Evolutionary conservation across 2,797 vertebrate genomes (phyloP).

Genomic region (Hylomyscus alleni): DNA sequence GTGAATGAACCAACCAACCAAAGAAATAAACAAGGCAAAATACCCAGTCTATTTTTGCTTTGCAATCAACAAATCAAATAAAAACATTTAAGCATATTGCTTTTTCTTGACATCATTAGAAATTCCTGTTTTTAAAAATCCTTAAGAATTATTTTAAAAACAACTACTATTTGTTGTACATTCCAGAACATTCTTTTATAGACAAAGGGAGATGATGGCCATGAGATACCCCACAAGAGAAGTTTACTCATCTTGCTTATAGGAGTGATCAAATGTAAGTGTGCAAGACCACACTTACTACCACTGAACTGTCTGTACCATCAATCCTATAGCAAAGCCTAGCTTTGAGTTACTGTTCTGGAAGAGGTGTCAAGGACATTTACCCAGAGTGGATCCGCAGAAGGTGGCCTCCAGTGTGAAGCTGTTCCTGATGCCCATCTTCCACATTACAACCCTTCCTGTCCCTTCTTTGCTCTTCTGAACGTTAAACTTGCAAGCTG

Average conservation of each 20-base stretch:
- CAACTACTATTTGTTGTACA: not conserved
- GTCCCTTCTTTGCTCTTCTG: slow-evolving; percentile 89
- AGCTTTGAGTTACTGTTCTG: not conserved
- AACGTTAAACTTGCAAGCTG: slow-evolving; percentile 89
- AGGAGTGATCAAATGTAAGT: not conserved
- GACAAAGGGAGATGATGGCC: slow-evolving; percentile 40
- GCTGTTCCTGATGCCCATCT: slow-evolving; percentile 91
- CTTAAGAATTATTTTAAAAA: not conserved
- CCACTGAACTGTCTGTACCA: not conserved
- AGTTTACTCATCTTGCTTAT: not conserved
- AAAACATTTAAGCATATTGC: slow-evolving; percentile 6
- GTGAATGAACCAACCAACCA: not conserved
- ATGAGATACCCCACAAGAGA: not conserved
- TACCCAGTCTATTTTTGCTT: slow-evolving; percentile 29
- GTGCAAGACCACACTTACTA: slow-evolving; percentile 9
- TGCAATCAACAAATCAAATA: slow-evolving; percentile 58
- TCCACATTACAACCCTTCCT: slow-evolving; percentile 90
- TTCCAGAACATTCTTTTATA: slow-evolving; percentile 42
- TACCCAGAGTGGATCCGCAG: slow-evolving; percentile 90
- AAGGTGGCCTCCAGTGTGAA: slow-evolving; percentile 91
- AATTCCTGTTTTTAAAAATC: not conserved
- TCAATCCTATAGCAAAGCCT: not conserved
- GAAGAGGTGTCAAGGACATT: not conserved
- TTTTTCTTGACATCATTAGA: slow-evolving; percentile 52
- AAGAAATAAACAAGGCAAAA: not conserved